These are phyloP conservation scores for Vireo altiloquus DNA, from an alignment of 2,113 vertebrate species.

Conservation along the genomic window DNA sequence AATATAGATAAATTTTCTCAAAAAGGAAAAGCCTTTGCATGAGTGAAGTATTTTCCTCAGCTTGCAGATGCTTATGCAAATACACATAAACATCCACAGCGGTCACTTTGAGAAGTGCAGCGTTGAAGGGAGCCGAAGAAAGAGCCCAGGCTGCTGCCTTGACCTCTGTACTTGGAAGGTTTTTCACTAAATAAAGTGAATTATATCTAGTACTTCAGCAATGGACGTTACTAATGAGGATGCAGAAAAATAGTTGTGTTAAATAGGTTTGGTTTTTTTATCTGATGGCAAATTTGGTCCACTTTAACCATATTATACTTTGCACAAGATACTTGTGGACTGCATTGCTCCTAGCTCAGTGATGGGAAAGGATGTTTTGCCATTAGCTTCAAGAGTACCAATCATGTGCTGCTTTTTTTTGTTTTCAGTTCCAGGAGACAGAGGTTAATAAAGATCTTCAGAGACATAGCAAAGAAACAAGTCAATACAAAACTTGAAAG, in stretches of 20 bases:
- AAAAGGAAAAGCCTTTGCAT: neutral
- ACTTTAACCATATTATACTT: neutral
- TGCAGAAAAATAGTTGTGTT: neutral
- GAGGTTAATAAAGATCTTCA: neutral
- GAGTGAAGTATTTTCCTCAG: neutral
- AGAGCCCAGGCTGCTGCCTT: neutral
- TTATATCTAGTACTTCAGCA: neutral
- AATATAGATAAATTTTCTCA: neutral
- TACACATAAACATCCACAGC: neutral
- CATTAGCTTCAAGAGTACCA: neutral
- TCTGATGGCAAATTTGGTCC: neutral
- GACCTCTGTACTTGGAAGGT: too few species aligned
- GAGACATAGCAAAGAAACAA: neutral
- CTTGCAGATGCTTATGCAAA: neutral
- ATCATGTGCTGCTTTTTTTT: neutral
- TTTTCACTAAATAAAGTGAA: neutral
- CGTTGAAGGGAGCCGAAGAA: neutral
- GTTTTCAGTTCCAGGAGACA: neutral
- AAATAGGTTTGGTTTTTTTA: neutral
- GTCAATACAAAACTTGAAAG: neutral
- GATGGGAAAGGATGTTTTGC: neutral
- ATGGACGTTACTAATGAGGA: neutral
- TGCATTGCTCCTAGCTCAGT: neutral
- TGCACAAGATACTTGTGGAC: neutral
- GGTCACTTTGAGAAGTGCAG: neutral